phyloP scores from a whole-genome alignment of 2,113 vertebrate species.

The Hypocryptadius cinnamomeus region DNA sequence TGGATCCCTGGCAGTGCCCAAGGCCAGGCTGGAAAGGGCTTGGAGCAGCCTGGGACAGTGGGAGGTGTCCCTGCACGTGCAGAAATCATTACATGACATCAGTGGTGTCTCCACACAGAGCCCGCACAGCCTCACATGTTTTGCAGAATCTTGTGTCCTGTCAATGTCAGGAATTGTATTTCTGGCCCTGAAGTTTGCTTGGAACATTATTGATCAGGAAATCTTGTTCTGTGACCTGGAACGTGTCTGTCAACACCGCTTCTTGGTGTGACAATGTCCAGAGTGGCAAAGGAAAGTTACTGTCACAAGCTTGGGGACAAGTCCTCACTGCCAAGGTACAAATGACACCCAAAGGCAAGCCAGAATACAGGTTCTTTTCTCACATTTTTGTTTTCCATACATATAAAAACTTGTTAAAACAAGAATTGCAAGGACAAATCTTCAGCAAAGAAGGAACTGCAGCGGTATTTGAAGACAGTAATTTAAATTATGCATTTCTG shows the following conservation, averaged over 20 bases:
- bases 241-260: slow-evolving; percentile 8
- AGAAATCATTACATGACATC: not conserved
- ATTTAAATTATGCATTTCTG: not conserved
- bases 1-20: not conserved
- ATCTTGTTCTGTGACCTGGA: slow-evolving; percentile 31
- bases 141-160: not conserved
- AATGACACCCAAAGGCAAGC: not conserved
- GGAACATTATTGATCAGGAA: slow-evolving; percentile 44
- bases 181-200: slow-evolving; percentile 35
- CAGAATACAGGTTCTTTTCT: not conserved
- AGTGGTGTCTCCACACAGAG: not conserved
- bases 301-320: not conserved
- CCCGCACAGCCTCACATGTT: not conserved
- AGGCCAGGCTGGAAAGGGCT: not conserved
- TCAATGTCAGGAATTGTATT: not conserved
- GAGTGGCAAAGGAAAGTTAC: not conserved
- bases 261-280: not conserved
- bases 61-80: not conserved
- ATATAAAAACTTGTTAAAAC: not conserved
- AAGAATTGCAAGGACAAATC: not conserved
- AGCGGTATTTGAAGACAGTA: not conserved
- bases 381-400: not conserved
- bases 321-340: not conserved
- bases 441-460: not conserved
- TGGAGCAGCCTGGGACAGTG: not conserved